phyloP scores from a whole-genome alignment of 2,797 vertebrate species.

The Sitta carolinensis region DNA sequence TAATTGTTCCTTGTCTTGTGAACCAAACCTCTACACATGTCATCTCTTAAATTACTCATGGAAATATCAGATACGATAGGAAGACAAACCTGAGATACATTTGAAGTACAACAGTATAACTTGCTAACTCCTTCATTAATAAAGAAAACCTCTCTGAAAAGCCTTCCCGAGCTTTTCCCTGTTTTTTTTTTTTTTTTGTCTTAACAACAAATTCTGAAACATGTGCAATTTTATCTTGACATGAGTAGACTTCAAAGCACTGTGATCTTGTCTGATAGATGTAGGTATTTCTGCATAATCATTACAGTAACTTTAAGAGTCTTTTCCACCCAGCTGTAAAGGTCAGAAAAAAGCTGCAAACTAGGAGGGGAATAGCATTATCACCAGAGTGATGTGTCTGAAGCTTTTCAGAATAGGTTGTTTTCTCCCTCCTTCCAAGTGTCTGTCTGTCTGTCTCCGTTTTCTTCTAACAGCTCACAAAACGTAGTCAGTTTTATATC shows the following conservation, averaged over 20 bases:
- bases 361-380: constrained; percentile 74
- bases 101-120: constrained; percentile 85
- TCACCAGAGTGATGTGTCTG: constrained; percentile 71
- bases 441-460: constrained; percentile 70
- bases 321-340: constrained; percentile 78
- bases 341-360: constrained; percentile 77
- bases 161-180: constrained; percentile 72
- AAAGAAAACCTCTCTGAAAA: constrained; percentile 76
- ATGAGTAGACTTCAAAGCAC: constrained; percentile 75
- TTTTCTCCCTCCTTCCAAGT: constrained; percentile 70
- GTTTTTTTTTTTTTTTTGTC: constrained; percentile 63
- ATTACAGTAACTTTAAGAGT: constrained; percentile 77
- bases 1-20: constrained; percentile 40
- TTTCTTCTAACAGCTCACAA: constrained; percentile 78
- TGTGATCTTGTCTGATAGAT: constrained; percentile 75
- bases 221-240: constrained; percentile 77
- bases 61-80: constrained; percentile 83
- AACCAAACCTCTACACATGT: constrained; percentile 61
- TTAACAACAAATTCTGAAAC: constrained; percentile 77
- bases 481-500: constrained; percentile 77
- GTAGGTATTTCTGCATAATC: constrained; percentile 85
- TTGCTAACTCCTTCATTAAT: constrained; percentile 79
- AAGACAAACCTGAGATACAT: constrained; percentile 97
- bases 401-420: constrained; percentile 69
- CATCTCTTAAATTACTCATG: constrained; percentile 59